Evolutionary conservation across 2,797 vertebrate genomes (phyloP), one percentile per base, ranked within the genome.

Genomic region (Danio kyathit): DNA sequence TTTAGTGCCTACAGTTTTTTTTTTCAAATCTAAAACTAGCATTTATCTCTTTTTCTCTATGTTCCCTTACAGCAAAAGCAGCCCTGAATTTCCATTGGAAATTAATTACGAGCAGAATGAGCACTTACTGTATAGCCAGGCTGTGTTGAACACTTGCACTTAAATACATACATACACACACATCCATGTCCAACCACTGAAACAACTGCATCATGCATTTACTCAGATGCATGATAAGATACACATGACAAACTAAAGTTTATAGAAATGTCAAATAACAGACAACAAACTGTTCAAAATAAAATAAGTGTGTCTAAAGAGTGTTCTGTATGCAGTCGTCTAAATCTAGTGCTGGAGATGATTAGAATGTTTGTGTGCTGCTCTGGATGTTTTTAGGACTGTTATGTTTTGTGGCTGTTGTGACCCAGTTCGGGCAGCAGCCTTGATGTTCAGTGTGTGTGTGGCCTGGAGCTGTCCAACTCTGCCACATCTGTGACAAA

Each of bases 381-480:
- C 57, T 46, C 67, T 82, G 40, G 61, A 70, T 84, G 63, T 73
- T 69, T 81, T 74, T 54, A 74, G 74, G 57, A 48, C 59, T 81
- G 84, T 72, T 80, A 74, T 77, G 77, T 72, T 82, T 79, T 82
- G 80, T 77, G 12, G 77, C 70, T 66, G 79, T 90, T 66, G 81
- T 91, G 91, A 92, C 91, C 92, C 89, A 92, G 81, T 92, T 92
- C 81, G 43, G 84, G 66, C 83, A 86, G 87, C 87, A 84, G 83
- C 88, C 89, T 88, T 87, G 88, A 59, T 79, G 66, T 78, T 79
- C 65, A 64, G 71, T 77, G 60, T 81, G 56, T 75, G 82, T 56
- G 64, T 77, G 48, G 41, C 88, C 90, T 90, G 86, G 80, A 89
- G 89, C 85, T 75, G 86, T 89, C 86, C 75, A 78, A 63, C 74